Conservation (phyloP, 2,797 vertebrate species). For the Falco naumanni region DNA sequence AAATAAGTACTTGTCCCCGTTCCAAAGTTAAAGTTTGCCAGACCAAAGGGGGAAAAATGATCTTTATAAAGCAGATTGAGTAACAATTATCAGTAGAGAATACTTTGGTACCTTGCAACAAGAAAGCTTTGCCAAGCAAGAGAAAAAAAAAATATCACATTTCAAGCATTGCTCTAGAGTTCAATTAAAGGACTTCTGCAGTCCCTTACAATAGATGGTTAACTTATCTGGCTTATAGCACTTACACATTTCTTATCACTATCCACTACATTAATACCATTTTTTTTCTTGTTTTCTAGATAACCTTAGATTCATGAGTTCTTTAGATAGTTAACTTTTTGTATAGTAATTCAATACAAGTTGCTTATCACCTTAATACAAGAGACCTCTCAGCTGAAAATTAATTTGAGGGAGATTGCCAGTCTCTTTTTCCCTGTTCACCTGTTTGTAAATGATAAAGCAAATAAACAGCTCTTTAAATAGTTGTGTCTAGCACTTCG, state of each 20-base stretch:
- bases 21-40: not conserved
- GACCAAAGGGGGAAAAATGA: rapidly evolving
- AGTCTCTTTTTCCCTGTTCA: constrained; percentile 66
- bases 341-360: constrained; percentile 61
- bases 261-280: not conserved
- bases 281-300: constrained; percentile 38
- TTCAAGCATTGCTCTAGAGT: not conserved
- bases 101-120: not conserved
- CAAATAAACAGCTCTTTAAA: constrained; percentile 75
- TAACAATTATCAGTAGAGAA: not conserved
- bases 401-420: constrained; percentile 73
- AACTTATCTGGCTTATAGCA: not conserved
- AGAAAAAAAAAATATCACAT: not conserved
- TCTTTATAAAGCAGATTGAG: not conserved
- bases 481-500: constrained; percentile 40
- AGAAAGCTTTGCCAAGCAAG: not conserved
- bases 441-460: constrained; percentile 79
- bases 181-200: not conserved
- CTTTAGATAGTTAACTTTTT: constrained; percentile 66
- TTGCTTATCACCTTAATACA: constrained; percentile 73
- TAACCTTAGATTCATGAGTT: constrained; percentile 51
- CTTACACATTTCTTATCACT: constrained; percentile 2
- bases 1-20: not conserved
- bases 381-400: constrained; percentile 72
- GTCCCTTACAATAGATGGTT: not conserved